These are phyloP conservation scores for Trachelus troglodyta DNA, from an alignment of 2,888 invertebrate species.

Conservation along the genomic window DNA sequence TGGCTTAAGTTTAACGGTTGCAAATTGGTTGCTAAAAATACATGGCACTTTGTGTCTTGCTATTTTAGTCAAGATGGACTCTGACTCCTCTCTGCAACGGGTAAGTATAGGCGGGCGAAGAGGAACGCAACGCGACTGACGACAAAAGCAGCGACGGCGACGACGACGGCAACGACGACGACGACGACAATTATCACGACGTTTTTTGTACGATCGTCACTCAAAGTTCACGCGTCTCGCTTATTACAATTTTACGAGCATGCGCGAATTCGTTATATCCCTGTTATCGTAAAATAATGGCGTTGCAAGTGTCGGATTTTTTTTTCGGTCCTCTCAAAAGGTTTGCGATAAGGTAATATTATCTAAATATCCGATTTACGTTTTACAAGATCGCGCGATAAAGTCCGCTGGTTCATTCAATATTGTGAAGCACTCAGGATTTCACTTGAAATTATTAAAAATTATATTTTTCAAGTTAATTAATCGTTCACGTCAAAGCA, in stretches of 20 bases:
- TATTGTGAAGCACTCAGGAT: not conserved
- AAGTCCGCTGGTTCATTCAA: not conserved
- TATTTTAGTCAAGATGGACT: not conserved
- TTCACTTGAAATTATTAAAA: not conserved
- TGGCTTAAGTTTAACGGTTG: not conserved
- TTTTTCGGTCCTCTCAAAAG: not conserved
- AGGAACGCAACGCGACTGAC: not conserved
- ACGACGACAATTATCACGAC: not conserved
- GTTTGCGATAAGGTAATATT: not conserved
- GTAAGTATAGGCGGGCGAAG: not conserved
- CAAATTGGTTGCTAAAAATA: not conserved
- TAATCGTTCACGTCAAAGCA: not conserved
- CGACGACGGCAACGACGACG: too few relatives aligned
- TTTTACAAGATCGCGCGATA: not conserved
- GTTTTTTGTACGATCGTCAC: not conserved
- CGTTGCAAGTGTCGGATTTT: not conserved
- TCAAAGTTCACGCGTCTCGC: not conserved
- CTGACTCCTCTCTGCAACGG: not conserved
- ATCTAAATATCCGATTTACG: not conserved
- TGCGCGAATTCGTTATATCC: not conserved
- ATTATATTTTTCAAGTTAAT: too few relatives aligned
- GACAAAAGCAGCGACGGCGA: too few relatives aligned
- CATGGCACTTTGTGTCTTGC: not conserved
- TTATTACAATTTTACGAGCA: not conserved
- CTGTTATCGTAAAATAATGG: not conserved